phyloP scores from a whole-genome alignment of 2,888 invertebrate species.

The Dryadula phaetusa region DNA sequence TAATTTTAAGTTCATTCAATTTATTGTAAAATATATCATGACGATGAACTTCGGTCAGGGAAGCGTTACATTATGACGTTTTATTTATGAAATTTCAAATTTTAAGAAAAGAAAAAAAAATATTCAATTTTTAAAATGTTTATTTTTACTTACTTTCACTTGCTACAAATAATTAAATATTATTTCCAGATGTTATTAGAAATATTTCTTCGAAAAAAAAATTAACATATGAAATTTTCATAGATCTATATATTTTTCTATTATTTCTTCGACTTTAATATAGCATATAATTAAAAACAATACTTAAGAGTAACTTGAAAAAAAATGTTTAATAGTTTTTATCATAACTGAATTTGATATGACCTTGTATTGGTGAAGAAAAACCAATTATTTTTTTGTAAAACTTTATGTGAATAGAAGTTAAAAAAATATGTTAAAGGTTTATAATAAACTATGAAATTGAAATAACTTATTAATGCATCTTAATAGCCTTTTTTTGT shows the following conservation, averaged over 20 bases:
- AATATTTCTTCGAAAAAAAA: too few relatives aligned
- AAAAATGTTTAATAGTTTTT: not conserved
- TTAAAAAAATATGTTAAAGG: not conserved
- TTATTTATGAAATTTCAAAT: not conserved
- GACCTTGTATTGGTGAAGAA: constrained; percentile 7
- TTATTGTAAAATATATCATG: constrained; percentile 42
- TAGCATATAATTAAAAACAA: not conserved
- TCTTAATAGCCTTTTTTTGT: not conserved
- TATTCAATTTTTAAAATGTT: not conserved
- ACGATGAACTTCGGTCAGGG: not conserved
- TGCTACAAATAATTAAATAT: too few relatives aligned
- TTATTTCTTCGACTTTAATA: not conserved
- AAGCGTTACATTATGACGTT: not conserved
- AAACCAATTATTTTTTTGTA: constrained; percentile 2
- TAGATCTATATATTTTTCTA: too few relatives aligned
- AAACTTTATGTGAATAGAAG: not conserved
- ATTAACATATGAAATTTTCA: too few relatives aligned
- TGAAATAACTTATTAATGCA: not conserved
- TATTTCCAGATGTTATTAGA: too few relatives aligned
- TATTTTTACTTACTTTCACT: not conserved
- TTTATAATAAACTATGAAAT: not conserved
- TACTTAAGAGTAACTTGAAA: not conserved
- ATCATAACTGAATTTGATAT: not conserved
- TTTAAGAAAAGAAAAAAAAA: not conserved
- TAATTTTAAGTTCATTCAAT: constrained; percentile 56